Conservation (phyloP, 2,797 vertebrate species). For the Arremon brunneinucha region DNA sequence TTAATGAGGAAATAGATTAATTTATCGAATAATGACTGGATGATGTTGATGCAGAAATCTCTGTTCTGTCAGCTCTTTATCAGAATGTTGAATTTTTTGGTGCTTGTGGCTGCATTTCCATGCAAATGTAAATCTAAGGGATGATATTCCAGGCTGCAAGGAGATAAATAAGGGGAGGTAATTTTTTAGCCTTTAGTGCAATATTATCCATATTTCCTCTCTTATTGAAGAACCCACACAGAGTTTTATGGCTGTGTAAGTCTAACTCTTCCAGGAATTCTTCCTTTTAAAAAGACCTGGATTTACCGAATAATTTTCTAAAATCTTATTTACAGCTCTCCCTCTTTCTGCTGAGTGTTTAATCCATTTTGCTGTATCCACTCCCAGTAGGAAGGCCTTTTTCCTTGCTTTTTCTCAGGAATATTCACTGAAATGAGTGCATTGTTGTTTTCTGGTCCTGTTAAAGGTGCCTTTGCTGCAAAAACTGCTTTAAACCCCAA, state of each 20-base stretch:
- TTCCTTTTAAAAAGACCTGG: neutral
- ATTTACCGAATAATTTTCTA: fast-evolving
- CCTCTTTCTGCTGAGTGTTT: neutral
- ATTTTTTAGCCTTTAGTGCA: neutral
- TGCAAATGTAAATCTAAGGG: neutral
- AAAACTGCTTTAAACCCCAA: neutral
- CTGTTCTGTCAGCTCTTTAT: neutral
- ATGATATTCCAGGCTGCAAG: neutral
- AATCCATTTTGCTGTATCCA: neutral
- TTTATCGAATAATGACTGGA: neutral
- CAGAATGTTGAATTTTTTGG: neutral
- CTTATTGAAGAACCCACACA: neutral
- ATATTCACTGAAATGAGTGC: neutral
- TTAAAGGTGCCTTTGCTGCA: neutral
- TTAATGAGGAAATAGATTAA: neutral
- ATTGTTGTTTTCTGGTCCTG: neutral
- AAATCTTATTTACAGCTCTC: neutral
- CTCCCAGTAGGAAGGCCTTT: neutral
- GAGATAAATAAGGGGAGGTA: neutral
- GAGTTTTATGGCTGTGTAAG: neutral
- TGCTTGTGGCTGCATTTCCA: neutral
- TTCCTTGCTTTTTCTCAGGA: neutral
- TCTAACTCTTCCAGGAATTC: neutral
- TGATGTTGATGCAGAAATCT: neutral
- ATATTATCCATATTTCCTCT: neutral